phyloP scores from a whole-genome alignment of 2,888 invertebrate genomes.

The Pimpla rufipes region DNA sequence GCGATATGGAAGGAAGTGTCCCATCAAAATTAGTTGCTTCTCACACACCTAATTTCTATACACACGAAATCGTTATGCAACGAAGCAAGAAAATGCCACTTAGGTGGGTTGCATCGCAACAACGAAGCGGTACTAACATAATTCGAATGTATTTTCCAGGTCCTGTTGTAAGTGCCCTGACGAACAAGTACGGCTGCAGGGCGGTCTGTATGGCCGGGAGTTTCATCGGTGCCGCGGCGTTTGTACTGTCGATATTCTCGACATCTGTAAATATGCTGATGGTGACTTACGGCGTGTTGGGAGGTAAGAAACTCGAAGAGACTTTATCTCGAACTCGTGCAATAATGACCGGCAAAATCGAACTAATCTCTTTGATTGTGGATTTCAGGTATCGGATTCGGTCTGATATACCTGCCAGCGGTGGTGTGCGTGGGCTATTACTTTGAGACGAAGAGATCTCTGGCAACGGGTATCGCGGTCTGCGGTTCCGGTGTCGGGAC shows the following conservation, averaged over 20 bases:
- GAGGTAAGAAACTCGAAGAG: conserved; percentile 88
- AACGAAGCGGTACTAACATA: not conserved
- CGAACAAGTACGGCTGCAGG: conserved; percentile 98
- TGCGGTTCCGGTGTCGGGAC: conserved; percentile 98
- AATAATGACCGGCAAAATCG: no score
- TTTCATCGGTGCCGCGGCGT: conserved; percentile 93
- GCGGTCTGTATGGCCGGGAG: conserved; percentile 97
- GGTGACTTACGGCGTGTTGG: conserved; percentile 96
- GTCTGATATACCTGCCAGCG: conserved; percentile 97
- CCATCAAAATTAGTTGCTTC: no score
- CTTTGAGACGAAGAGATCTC: conserved; percentile 97
- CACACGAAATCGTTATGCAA: no score
- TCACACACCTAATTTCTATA: no score
- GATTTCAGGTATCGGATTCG: conserved; percentile 93
- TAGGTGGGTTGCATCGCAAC: not conserved
- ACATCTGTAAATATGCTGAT: conserved; percentile 95
- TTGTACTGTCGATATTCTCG: conserved; percentile 95
- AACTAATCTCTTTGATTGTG: conserved; percentile 16
- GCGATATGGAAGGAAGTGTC: no score
- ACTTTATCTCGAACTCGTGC: not conserved
- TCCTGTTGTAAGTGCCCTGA: conserved; percentile 97
- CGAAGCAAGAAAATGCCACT: no score
- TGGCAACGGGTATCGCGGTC: conserved; percentile 98
- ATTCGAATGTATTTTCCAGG: conserved; percentile 86
- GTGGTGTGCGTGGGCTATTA: conserved; percentile 99